Evolutionary conservation across 2,797 vertebrate species (phyloP).

Genomic region (Stomatorhinus walkeri): DNA sequence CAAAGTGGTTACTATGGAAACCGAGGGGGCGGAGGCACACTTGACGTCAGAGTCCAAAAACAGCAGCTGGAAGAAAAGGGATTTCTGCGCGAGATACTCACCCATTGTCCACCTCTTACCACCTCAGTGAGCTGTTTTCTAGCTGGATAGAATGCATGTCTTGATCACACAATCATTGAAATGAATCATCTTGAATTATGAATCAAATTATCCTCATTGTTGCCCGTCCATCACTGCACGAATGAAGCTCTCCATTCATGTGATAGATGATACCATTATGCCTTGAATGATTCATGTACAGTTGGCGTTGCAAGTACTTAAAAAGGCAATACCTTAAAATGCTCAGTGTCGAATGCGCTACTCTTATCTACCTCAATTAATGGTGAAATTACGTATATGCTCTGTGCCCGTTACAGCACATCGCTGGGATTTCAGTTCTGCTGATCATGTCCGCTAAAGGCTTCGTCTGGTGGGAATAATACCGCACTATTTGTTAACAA

Average conservation of each 20-base stretch:
- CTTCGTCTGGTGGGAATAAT: background rate
- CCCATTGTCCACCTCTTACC: background rate
- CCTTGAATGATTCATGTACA: background rate
- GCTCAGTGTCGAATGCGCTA: background rate
- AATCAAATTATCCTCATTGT: background rate
- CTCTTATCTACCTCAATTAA: background rate
- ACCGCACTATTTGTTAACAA: background rate
- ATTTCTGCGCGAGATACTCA: background rate
- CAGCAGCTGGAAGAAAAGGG: conserved; percentile 38
- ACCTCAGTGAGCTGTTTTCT: background rate
- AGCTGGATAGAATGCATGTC: background rate
- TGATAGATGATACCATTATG: background rate
- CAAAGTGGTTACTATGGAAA: conserved; percentile 71
- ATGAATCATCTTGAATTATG: background rate
- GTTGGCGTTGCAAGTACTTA: background rate
- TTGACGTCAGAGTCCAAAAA: conserved; percentile 65
- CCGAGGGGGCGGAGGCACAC: conserved; percentile 55
- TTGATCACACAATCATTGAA: background rate
- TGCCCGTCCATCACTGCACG: background rate
- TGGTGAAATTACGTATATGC: background rate
- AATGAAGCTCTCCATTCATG: background rate
- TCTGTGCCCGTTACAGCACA: background rate
- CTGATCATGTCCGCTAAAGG: background rate
- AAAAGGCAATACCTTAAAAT: background rate
- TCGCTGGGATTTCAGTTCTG: background rate